phyloP scores from a whole-genome alignment of 2,113 vertebrate species.

The Tretioscincus oriximinensis region DNA sequence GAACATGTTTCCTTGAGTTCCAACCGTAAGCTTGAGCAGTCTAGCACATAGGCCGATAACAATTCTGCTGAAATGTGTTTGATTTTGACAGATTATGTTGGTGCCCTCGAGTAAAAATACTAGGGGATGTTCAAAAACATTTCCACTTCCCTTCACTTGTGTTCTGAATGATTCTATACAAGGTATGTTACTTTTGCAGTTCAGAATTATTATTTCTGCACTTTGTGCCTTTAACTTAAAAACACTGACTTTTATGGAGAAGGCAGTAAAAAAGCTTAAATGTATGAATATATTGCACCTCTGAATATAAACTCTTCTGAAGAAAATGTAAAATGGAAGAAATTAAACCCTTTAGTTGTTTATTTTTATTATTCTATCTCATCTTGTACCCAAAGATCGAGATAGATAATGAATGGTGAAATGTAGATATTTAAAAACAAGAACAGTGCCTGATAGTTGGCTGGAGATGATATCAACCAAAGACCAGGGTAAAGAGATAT shows the following conservation, averaged over 20 bases:
- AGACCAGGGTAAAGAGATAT: too few relatives aligned
- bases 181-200: not conserved
- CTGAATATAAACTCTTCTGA: too few relatives aligned
- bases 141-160: not conserved
- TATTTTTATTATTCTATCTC: too few relatives aligned
- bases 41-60: not conserved
- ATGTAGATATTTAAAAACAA: too few relatives aligned
- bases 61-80: not conserved
- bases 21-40: not conserved
- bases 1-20: constrained; percentile 10
- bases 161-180: not conserved
- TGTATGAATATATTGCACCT: too few relatives aligned
- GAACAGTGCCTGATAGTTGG: too few relatives aligned
- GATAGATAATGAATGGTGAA: too few relatives aligned
- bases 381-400: too few relatives aligned
- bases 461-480: too few relatives aligned
- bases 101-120: not conserved
- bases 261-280: not conserved
- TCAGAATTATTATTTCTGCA: not conserved
- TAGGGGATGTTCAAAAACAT: not conserved
- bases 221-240: not conserved
- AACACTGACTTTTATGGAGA: not conserved
- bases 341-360: too few relatives aligned
- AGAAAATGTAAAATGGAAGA: too few relatives aligned
- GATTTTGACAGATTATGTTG: not conserved